Evolutionary conservation across 2,797 vertebrate genomes (phyloP).

Genomic region (Rhyacichthys aspro): DNA sequence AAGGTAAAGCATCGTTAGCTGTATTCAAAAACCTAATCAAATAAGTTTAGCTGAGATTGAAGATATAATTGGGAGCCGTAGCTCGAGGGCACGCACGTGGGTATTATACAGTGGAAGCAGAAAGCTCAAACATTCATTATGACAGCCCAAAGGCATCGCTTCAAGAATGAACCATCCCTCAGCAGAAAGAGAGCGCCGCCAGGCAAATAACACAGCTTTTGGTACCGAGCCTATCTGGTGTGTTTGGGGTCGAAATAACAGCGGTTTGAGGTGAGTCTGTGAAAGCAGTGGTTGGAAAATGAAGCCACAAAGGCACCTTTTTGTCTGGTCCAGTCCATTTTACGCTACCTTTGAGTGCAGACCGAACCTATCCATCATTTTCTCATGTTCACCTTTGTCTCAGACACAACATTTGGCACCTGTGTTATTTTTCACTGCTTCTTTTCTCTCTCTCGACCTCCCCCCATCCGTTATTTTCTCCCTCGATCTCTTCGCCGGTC

Average conservation of each 20-base stretch:
- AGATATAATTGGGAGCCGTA: conserved; percentile 51
- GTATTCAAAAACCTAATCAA: conserved; percentile 51
- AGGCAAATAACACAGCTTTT: conserved; percentile 54
- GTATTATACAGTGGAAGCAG: conserved; percentile 32
- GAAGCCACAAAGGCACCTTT: conserved; percentile 60
- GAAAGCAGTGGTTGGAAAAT: conserved; percentile 44
- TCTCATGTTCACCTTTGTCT: conserved; percentile 69
- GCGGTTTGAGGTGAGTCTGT: conserved; percentile 41
- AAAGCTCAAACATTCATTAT: conserved; percentile 55
- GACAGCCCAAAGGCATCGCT: conserved; percentile 59
- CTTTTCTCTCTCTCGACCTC: conserved; percentile 27
- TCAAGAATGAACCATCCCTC: conserved; percentile 43
- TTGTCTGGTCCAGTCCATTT: conserved; percentile 45
- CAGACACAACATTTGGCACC: conserved; percentile 58
- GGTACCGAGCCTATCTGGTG: conserved; percentile 41
- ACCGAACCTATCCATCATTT: conserved; percentile 62
- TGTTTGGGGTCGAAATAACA: conserved; percentile 55
- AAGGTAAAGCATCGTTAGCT: conserved; percentile 43
- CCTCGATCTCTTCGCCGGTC: conserved; percentile 34
- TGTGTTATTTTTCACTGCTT: conserved; percentile 51
- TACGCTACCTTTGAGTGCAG: conserved; percentile 23
- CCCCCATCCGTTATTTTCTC: not conserved
- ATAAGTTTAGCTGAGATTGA: conserved; percentile 55
- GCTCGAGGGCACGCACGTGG: conserved; percentile 47
- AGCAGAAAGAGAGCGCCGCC: conserved; percentile 55